Percentiles rank a stretch among this genome's conserved stretches.
Evolutionary conservation across 2,888 invertebrate species (phyloP).

Genomic region (Microctonus brassicae): DNA sequence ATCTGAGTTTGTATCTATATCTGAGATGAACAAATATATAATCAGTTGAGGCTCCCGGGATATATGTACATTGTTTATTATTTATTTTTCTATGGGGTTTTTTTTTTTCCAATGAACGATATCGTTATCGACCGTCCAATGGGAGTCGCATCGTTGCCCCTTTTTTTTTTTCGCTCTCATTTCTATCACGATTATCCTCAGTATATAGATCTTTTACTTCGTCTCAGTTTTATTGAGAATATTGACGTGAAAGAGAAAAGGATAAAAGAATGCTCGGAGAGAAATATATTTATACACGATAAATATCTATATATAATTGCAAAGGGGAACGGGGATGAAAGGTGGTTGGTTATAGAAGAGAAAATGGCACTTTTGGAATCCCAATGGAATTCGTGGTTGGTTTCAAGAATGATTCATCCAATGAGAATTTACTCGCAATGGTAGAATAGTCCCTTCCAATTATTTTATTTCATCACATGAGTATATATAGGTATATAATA

Average conservation of each 20-base stretch:
- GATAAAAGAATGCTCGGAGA: not conserved
- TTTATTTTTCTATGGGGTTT: not conserved
- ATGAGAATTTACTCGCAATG: constrained; percentile 37
- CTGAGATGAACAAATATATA: constrained; percentile 11
- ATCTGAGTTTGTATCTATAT: not conserved
- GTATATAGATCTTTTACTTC: not conserved
- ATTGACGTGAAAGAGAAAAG: not conserved
- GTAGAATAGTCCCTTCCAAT: constrained; percentile 7
- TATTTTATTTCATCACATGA: constrained; percentile 34
- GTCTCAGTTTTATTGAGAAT: not conserved
- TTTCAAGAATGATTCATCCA: constrained; percentile 45
- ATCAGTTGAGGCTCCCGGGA: constrained; percentile 16
- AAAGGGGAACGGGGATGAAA: not conserved
- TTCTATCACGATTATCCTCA: constrained; percentile 14
- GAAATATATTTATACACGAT: constrained; percentile 2
- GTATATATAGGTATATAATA: too few species aligned
- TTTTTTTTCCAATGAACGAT: not conserved
- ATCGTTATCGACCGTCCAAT: constrained; percentile 20
- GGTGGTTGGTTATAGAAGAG: constrained; percentile 24
- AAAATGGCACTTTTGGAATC: constrained; percentile 44
- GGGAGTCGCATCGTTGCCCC: not conserved
- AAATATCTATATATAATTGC: not conserved
- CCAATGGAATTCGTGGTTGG: constrained; percentile 39
- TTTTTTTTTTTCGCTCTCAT: not conserved
- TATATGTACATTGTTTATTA: not conserved